Base-by-base conservation (phyloP, 2,888 invertebrate genomes). In the Lymantria monacha region DNA sequence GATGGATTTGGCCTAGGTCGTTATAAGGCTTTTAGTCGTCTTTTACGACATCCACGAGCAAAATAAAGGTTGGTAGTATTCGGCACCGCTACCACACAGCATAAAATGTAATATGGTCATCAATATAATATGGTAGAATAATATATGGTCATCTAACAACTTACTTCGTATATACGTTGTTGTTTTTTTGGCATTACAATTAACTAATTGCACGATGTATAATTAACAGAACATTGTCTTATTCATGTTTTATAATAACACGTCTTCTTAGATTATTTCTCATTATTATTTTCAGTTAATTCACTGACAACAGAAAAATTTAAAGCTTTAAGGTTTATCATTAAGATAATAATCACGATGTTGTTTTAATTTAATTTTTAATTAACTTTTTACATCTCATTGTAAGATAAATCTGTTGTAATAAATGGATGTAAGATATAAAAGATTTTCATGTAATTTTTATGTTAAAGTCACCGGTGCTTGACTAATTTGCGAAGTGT, bases 331-430 rank as follows among this genome's bases (percentile, higher is more conserved):
- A 15, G n/a, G n/a, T n/a, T 54, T 44, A 59, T 53, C 36, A 52
- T 57, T 53, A 55, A 52, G 61, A 61, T 64, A 48, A 9, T n/a
- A 43, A 64, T 63, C 64, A 44, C 13, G 13, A 44, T 33, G 44
- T 50, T 51, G 47, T 30, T 51, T 53, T 54, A 54, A 59, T 61
- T 61, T 14, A 46, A 48, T 44, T 59, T 55, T 55, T 57, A 57
- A 57, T 51, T 60, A 53, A 55, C 53, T 55, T 49, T 33, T 50
- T 31, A 31, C 43, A 43, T 53, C 12, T 31, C 14, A 43, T 49
- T 46, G 41, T 53, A 22, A 46, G 40, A 54, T 48, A 31, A 44
- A 48, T 42, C 41, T 7, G 15, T 8, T 33, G 9, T 43, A 44
- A 48, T 14, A 3, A 43, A 48, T 42, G 15, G 46, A 36, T 42